phyloP scores from a whole-genome alignment of 2,797 vertebrate species.

The Luscinia luscinia region DNA sequence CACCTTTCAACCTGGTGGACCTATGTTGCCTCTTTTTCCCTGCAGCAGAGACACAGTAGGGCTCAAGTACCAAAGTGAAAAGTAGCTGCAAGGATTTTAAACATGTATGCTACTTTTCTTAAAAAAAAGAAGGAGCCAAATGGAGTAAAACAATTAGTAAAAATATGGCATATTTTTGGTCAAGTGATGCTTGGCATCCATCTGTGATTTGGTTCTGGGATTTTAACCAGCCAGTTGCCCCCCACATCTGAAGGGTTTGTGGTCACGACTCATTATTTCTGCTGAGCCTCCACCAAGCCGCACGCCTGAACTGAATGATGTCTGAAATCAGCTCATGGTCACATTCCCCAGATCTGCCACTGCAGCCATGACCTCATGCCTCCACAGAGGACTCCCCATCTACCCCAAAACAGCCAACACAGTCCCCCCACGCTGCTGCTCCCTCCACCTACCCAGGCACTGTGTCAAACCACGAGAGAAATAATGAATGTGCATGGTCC shows the following conservation, averaged over 20 bases:
- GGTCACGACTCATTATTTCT: not conserved
- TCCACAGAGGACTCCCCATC: not conserved
- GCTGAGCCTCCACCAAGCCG: not conserved
- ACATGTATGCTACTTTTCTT: not conserved
- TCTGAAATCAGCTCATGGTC: not conserved
- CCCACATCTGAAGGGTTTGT: not conserved
- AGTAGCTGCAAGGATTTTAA: not conserved
- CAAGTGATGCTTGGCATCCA: not conserved
- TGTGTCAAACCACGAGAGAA: fast-evolving
- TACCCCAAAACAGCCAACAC: not conserved
- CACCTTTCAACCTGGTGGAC: conserved; percentile 78
- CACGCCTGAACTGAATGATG: not conserved
- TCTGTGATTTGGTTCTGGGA: not conserved
- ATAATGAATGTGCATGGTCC: not conserved
- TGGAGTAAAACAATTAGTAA: not conserved
- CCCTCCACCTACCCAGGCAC: not conserved
- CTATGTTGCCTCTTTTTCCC: conserved; percentile 78
- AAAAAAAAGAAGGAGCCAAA: not conserved
- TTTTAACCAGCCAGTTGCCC: not conserved
- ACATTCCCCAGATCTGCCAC: not conserved
- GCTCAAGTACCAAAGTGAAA: not conserved
- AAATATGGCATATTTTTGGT: not conserved
- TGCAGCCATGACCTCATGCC: not conserved
- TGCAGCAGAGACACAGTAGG: conserved; percentile 11
- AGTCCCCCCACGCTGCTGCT: not conserved